Evolutionary conservation across 1,140 invertebrate species (phyloP), one percentile per base, ranked within the genome.

Genomic region (Cydia fagiglandana): DNA sequence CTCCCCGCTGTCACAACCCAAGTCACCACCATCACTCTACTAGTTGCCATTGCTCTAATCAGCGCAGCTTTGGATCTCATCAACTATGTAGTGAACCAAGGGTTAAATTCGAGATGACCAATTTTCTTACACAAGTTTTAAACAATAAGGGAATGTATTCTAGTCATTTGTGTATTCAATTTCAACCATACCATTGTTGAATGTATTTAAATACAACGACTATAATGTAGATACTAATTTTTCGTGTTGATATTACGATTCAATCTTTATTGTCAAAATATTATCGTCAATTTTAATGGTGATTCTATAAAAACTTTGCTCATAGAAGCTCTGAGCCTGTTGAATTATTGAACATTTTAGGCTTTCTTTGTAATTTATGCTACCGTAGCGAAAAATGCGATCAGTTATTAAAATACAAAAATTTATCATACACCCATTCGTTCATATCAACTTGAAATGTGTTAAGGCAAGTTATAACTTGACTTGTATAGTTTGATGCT

Each of bases 141-240:
- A 38, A 56, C 6, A 64, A 10, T 28, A 64, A 64, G 28, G 10
- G 34, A 70, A 15, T 10, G 13, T 70, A 68, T 15, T 68, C 30
- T 68, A 34, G 64, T 38, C 15, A 12, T 70, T 38, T 70, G 73
- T 76, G 50, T 76, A 76, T 24, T 76, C 45, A 10, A 73, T 73
- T 73, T 47, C 64, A 73, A 47, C 50, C 73, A 38, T 61, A 74
- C 28, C 30, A 41, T 81, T 77, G 53, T 73, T 78, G 53, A 75
- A 78, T 77, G 78, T 85, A 85, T 85, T 75, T 81, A 81, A 78
- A 85, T 83, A 85, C 86, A 86, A 87, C 84, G 84, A 86, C 73
- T 68, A 77, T 80, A 79, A 75, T 79, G 76, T 70, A 70, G 66
- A 17, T 68, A 41, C 64, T 30, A 68, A 38, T 70, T 70, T 70